Base-by-base conservation (phyloP, 2,113 vertebrate species). In the Chlorodrepanis virens region DNA sequence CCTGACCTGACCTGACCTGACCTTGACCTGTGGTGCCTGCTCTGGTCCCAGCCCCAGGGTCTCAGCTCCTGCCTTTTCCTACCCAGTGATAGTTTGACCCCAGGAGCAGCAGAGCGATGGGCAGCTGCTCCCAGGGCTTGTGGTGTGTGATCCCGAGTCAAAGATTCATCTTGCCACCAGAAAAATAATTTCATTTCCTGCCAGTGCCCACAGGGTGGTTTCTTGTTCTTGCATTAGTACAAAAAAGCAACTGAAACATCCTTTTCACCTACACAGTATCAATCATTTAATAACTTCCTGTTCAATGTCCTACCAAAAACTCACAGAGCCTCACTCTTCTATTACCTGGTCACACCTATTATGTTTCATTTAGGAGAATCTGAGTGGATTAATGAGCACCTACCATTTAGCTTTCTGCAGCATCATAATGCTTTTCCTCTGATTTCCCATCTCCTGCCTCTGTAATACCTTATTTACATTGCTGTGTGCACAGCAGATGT, bases 381-480 rank as follows among this genome's bases (percentile, higher is more conserved):
- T 19, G 14, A 33, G 57, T 69, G 35, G 33, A 49, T 52, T 40
- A 40, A 39, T 12, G 50, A 83, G 35, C 2, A 1, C 35, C 61
- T 40, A 33, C 25, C 45, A 11, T 28, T 76, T 50, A 10, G 10
- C 63, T 54, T 76, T 60, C 87, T 95, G 42, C 79, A 87, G 4
- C 42, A 67, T 29, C 44, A 25, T 12, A 27, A 13, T 29, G 79
- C 42, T 86, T 56, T 50, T 59, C 27, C 23, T 57, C 63, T 63
- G 11, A 12, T 52, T 80, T 70, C 63, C 35, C 50, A 2, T 68
- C 85, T 86, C 44, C 60, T 88, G 52, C 76, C 78, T 16, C 67
- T 88, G 14, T 50, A 53, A 20, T 57, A 15, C 37, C 63, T 87
- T 94, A 54, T 93, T 94, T 80, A 83, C 76, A 54, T 88, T 8